A percentile compares a stretch with the other conserved stretches of the same genome.
phyloP scores from a whole-genome alignment of 2,797 vertebrate species.

The Acanthurus tractus region DNA sequence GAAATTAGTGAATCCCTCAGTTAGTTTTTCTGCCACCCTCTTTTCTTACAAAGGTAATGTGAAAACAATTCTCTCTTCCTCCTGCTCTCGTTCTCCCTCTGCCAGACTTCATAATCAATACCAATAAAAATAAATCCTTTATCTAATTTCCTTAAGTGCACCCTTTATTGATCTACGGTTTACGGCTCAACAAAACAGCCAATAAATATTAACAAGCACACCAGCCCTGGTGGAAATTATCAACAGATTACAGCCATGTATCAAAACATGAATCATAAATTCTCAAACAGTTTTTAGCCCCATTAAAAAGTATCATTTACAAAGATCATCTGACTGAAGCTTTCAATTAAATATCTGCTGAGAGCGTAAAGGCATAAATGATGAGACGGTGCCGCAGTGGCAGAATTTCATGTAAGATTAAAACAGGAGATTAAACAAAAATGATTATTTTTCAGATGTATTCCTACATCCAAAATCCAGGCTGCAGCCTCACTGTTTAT shows the following conservation, averaged over 20 bases:
- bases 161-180: constrained; percentile 68
- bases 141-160: constrained; percentile 78
- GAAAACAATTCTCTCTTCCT: not conserved
- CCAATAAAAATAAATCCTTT: constrained; percentile 73
- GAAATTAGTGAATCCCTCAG: not conserved
- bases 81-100: not conserved
- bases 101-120: constrained; percentile 68
- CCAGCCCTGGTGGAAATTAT: constrained; percentile 65
- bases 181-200: constrained; percentile 67
- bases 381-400: constrained; percentile 42
- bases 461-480: constrained; percentile 43
- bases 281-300: constrained; percentile 49
- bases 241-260: constrained; percentile 59
- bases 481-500: constrained; percentile 47
- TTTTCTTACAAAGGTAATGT: constrained; percentile 19
- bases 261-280: constrained; percentile 65
- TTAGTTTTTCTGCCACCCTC: constrained; percentile 7
- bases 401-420: constrained; percentile 63
- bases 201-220: constrained; percentile 64
- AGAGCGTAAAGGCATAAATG: constrained; percentile 56
- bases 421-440: constrained; percentile 55
- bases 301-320: constrained; percentile 72
- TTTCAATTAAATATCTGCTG: constrained; percentile 77
- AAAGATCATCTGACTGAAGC: constrained; percentile 72
- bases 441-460: constrained; percentile 45